Base-by-base conservation (phyloP, 2,797 vertebrate genomes). In the Dermochelys coriacea region DNA sequence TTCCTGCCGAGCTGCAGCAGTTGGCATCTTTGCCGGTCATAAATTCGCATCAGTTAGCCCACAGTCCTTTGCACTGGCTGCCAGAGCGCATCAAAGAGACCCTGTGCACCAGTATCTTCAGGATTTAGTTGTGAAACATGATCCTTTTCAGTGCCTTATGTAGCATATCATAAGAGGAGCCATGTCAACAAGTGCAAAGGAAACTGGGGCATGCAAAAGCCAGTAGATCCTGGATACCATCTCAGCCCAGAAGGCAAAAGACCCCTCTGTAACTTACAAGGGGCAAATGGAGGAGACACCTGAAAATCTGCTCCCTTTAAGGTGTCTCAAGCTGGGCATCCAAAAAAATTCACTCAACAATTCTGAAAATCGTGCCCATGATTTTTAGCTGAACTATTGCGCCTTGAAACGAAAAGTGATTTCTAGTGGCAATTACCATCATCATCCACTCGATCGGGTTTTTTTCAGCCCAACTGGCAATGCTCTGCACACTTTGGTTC, bases 1-100 rank as follows among this genome's bases (percentile, higher is more conserved):
- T 97, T 96, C 96, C 96, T 88, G 95, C 95, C 92, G 86, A 94
- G 94, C 96, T 95, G 86, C 18, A 8, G 93, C 94, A 96, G 94
- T 94, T 91, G 93, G 94, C 89, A 87, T 83, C 92, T 92, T 93
- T 96, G 93, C 96, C 97, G 96, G 94, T 95, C 93, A 91, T 71
- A 87, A 96, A 97, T 82, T 79, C 84, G 91, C 87, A 90, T 1
- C 75, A 94, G 95, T 92, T 96, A 90, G 96, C 93, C 96, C 93
- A 94, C 87, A 94, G 87, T 95, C 80, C 87, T 94, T 96, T 96
- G 93, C 93, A 95, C 78, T 88, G 94, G 94, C 94, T 96, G 95
- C 90, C 37, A 80, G 91, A 94, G 80, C 85, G 85, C 1, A 75
- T 90, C 82, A 61, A 82, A 96, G 79, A 94, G 84, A 84, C 89